Evolutionary conservation across 2,888 invertebrate genomes (phyloP), one percentile per base, ranked within the genome.

Genomic region (Andrena haemorrhoa): DNA sequence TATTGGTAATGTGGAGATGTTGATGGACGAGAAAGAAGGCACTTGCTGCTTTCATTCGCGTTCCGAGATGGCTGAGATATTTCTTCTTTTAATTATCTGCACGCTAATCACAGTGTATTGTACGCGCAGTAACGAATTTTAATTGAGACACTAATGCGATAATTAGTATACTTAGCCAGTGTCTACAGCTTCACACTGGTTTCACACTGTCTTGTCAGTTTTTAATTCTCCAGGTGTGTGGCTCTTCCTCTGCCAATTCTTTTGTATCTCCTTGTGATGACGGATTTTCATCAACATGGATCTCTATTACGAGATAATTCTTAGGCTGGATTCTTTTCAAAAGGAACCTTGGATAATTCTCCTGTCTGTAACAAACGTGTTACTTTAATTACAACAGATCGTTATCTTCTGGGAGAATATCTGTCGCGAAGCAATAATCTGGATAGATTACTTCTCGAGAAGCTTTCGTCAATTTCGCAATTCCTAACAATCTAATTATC

Each of bases 51-150:
- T 35, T 69, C 29, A 23, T 2, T 58, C 47, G 12, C 8, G n/a
- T 23, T 23, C 12, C 49, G 47, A 16, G 53, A 72, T 49, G 47
- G 1, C 23, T 8, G 31, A 66, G 78, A 77, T 72, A 47, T 33
- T 41, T 66, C 63, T 70, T 60, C 83, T 72, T 79, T 86, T 73
- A 79, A 86, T 85, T 84, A 86, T 47, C 72, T 66, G 0, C 49
- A 23, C 51, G 61, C 23, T 75, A 72, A 64, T 72, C 77, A 63
- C 65, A 7, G 47, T 61, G 23, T 72, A 84, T 82, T 65, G 68
- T 23, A 31, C 70, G 26, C 23, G 65, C 60, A 16, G 65, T 51
- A 70, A 31, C 53, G n/a, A 49, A 63, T 49, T 65, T 60, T 31
- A 58, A 7, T 12, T 53, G 16, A 49, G 60, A 35, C 16, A 23